Base-by-base conservation (phyloP, 2,888 invertebrate species). In the Hermaeophaga mercurialis region DNA sequence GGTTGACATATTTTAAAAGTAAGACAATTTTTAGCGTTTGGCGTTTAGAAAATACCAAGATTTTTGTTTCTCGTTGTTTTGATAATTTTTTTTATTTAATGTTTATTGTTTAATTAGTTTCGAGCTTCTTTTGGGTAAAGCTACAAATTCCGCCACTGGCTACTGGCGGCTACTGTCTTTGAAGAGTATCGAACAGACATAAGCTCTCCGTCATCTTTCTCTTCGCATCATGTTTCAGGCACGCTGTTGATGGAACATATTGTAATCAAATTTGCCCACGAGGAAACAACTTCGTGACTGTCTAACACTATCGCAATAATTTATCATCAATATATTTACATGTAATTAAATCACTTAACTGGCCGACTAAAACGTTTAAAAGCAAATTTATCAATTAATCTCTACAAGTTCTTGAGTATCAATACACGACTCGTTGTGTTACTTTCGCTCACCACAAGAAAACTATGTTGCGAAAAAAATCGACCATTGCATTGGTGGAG, bases 241-340 rank as follows among this genome's bases (percentile, higher is more conserved):
- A 26, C 28, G 47, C 15, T 14, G 38, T 39, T 48, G 48, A 38
- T 38, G 38, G 39, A 39, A 26, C 8, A 52, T 43, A 52, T 39
- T 44, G 52, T 43, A 24, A 43, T 52, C 34, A 44, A 52, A 52
- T 52, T 52, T 43, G 52, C 52, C 43, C 34, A 52, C 24, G 34
- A 43, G 56, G 28, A 46, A 62, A 58, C 59, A 43, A 56, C 46
- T 56, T 65, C 66, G 66, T 66, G 66, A 66, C 66, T 52, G 57
- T 45, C 52, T 52, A 45, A 47, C 54, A 54, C 61, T 63, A 63
- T 65, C 65, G 52, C 46, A 26, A 55, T 57, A 61, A 63, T 63
- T 66, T 65, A 66, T 66, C 66, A 63, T 63, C 61, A 62, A 63
- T 65, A 63, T 61, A 57, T 62, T 61, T 63, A 62, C 63, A 63